These are phyloP conservation scores for Nothoprocta pentlandii DNA, from an alignment of 2,113 vertebrate genomes.

Conservation along the genomic window DNA sequence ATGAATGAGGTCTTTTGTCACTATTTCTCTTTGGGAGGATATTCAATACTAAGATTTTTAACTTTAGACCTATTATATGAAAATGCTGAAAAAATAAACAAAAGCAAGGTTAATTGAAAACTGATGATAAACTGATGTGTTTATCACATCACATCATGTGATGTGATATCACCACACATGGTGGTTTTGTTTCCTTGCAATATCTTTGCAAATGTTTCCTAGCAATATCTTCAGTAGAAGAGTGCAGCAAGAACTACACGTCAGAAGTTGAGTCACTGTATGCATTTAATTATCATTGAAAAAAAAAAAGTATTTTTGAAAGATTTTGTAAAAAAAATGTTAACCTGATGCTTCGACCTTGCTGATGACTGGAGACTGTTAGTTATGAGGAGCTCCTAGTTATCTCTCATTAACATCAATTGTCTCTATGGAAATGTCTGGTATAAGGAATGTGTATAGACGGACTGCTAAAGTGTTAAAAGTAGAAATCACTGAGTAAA, in stretches of 20 bases:
- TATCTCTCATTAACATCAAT: not conserved
- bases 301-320: not conserved
- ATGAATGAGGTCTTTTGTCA: not conserved
- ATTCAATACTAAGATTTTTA: not conserved
- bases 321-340: not conserved
- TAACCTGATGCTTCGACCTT: not conserved
- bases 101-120: not conserved
- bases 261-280: not conserved
- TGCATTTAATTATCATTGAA: not conserved
- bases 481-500: not conserved
- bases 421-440: not conserved
- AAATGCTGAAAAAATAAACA: not conserved
- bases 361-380: not conserved
- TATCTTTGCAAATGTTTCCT: not conserved
- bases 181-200: no score
- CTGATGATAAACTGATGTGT: not conserved
- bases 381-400: not conserved
- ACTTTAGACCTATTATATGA: not conserved
- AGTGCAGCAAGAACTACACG: not conserved
- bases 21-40: not conserved
- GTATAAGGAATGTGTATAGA: not conserved
- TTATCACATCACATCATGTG: no score
- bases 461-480: not conserved
- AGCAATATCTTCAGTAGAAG: not conserved
- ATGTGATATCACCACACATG: no score